A percentile compares a stretch with the other conserved stretches of the same genome.
These are phyloP conservation scores for Herpailurus yagouaroundi DNA, from an alignment of 2,113 vertebrate genomes.

Conservation along the genomic window DNA sequence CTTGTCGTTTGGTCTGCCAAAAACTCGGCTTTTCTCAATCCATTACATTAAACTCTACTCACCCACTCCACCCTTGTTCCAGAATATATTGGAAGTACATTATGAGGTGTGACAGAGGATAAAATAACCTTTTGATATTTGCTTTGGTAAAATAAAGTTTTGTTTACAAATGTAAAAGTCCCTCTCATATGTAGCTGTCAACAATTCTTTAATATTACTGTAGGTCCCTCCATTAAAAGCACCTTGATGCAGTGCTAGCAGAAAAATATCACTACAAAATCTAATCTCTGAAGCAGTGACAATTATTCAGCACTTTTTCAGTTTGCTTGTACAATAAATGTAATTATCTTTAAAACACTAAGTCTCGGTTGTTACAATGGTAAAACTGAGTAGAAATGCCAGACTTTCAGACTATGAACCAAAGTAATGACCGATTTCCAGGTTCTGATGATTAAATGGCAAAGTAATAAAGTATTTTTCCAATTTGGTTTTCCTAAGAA, in stretches of 20 bases:
- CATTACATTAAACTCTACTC: constrained; percentile 57
- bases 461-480: constrained; percentile 10
- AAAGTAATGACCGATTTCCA: constrained; percentile 32
- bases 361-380: constrained; percentile 45
- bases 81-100: constrained; percentile 67
- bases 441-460: background rate
- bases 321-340: constrained; percentile 33
- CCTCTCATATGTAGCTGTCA: constrained; percentile 81
- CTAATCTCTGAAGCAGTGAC: constrained; percentile 66
- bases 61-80: background rate
- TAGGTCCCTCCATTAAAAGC: constrained; percentile 64
- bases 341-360: constrained; percentile 64
- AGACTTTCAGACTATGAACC: background rate
- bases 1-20: background rate
- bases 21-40: background rate
- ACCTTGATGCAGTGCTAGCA: constrained; percentile 62
- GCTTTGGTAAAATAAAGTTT: constrained; percentile 81
- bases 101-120: constrained; percentile 67
- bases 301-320: constrained; percentile 72
- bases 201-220: constrained; percentile 74
- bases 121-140: constrained; percentile 80
- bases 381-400: constrained; percentile 52
- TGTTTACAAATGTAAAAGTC: constrained; percentile 81
- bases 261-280: constrained; percentile 65
- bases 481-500: constrained; percentile 21